Base-by-base conservation (phyloP, 2,888 invertebrate genomes). In the Reticulitermes lucifugus region DNA sequence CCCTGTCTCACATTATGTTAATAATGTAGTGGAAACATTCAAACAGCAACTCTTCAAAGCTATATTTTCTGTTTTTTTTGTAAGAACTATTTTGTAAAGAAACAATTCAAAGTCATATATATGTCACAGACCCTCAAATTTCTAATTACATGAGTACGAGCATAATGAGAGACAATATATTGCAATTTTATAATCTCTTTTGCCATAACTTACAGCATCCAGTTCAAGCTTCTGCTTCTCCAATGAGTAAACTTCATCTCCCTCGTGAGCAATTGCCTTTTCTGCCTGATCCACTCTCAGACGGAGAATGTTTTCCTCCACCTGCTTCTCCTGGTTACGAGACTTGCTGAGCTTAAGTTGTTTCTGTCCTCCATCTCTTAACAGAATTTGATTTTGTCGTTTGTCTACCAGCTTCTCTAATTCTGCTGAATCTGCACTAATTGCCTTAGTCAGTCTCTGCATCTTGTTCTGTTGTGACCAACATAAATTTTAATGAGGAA, bases 231-330 rank as follows among this genome's bases (percentile, higher is more conserved):
- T 84, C 89, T 95, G 95, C 89, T 93, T 94, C 88, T 96, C 94
- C 84, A 96, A 90, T 87, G 93, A 93, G 89, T 93, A 95, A 22
- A 95, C 94, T 88, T 93, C 92, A 88, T 94, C 93, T 80, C 94
- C 94, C 87, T 95, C 93, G 84, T 93, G 93, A 0, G 92, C 91
- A 80, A 95, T 92, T 9, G 94, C 93, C 83, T 94, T 93, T 86
- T 94, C 93, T 55, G 95, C 93, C 89, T 96, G 95, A 82, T 93
- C 93, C 14, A 95, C 93, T 46, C 94, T 93, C 89, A 97, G 92
- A 86, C 94, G 92, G 88, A 95, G 89, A 84, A 89, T 77, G 79
- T 87, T 88, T 75, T 87, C 85, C 70, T 88, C 88, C 75, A 88
- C 87, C 22, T 87, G 88, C 60, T 91, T 91, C 87, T 93, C 93